These are phyloP conservation scores for Pocillopora damicornis DNA, from an alignment of 64 coral and sea anemone species.

Conservation along the genomic window DNA sequence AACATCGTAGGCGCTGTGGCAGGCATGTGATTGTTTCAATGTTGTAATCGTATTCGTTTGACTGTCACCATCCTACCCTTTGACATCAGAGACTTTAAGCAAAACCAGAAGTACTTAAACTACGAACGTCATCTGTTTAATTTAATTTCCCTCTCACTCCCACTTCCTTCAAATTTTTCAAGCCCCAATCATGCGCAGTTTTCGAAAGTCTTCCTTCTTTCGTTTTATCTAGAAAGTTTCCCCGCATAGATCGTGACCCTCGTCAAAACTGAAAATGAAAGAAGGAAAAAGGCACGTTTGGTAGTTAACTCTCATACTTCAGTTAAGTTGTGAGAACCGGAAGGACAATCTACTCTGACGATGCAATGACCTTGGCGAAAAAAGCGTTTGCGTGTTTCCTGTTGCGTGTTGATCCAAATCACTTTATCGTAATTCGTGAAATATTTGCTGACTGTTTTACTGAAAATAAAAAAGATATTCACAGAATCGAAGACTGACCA, in stretches of 20 bases:
- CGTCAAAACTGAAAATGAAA: background rate
- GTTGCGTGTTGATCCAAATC: background rate
- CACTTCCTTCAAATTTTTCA: constrained; percentile 17
- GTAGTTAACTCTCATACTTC: too few relatives aligned
- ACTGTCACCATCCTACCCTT: background rate
- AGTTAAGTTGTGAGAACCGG: background rate
- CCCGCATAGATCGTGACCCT: background rate
- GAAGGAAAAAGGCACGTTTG: background rate
- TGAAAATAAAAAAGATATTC: too few relatives aligned
- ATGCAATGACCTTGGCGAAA: background rate
- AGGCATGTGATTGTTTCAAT: constrained; percentile 11
- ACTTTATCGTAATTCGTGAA: background rate
- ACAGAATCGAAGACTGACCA: too few relatives aligned
- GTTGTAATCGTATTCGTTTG: background rate
- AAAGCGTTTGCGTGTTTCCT: background rate
- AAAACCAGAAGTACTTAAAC: constrained; percentile 3
- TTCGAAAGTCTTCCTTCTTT: background rate
- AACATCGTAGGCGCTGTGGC: background rate
- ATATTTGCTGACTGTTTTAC: too few relatives aligned
- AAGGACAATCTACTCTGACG: background rate
- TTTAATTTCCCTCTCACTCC: background rate
- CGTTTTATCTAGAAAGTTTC: too few relatives aligned
- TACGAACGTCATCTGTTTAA: background rate
- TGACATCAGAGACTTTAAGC: background rate
- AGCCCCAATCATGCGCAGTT: background rate